Conservation (phyloP, 1,140 invertebrate species). For the Idris sp. region DNA sequence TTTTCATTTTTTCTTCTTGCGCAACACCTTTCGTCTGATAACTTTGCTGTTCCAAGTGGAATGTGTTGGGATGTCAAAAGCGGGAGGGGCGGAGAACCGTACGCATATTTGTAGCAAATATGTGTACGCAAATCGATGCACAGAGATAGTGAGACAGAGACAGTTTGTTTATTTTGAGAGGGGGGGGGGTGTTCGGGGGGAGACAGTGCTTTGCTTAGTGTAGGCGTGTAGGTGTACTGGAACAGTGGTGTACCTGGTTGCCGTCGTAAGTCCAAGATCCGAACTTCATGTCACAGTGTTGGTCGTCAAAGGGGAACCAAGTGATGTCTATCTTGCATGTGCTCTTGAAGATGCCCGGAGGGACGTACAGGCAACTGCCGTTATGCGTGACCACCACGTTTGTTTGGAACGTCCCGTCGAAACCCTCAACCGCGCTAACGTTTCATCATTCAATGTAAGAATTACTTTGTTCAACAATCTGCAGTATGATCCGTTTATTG, state of each 20-base stretch:
- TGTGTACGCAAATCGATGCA: slow-evolving; percentile 16
- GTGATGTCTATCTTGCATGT: slow-evolving; percentile 99
- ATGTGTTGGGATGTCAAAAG: too few species aligned
- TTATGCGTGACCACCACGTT: slow-evolving; percentile 97
- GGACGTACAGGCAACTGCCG: slow-evolving; percentile 97
- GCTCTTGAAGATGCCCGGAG: slow-evolving; percentile 98
- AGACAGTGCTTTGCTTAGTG: slow-evolving; percentile 60
- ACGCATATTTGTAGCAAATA: slow-evolving; percentile 29
- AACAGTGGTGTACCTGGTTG: slow-evolving; percentile 85
- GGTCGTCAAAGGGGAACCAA: slow-evolving; percentile 99
- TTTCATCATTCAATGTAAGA: slow-evolving; percentile 70
- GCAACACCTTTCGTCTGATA: too few species aligned
- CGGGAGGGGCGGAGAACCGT: too few species aligned
- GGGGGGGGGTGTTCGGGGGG: too few species aligned
- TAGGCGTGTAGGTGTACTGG: slow-evolving; percentile 70
- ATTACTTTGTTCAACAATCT: slow-evolving; percentile 50
- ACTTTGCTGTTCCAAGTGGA: too few species aligned
- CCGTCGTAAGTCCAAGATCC: slow-evolving; percentile 97
- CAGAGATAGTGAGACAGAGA: slow-evolving; percentile 20
- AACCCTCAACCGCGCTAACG: slow-evolving; percentile 96
- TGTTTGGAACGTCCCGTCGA: slow-evolving; percentile 97
- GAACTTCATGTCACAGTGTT: slow-evolving; percentile 97
- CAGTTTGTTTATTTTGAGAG: slow-evolving; percentile 14
- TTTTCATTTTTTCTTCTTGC: too few species aligned
- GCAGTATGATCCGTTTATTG: slow-evolving; percentile 41